phyloP scores from a whole-genome alignment of 2,113 vertebrate species.

The Phoxinus phoxinus region DNA sequence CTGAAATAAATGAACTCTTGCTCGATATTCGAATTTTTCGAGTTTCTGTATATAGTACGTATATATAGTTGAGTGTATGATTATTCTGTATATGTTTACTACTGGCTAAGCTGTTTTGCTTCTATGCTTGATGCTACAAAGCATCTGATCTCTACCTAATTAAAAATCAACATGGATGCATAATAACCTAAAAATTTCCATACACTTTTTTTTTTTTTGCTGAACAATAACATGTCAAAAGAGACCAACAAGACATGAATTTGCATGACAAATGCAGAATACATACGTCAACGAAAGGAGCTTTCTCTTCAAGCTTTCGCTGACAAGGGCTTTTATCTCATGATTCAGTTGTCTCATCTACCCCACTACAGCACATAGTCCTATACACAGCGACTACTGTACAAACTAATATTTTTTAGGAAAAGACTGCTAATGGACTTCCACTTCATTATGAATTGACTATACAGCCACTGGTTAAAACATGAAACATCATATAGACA shows the following conservation, averaged over 20 bases:
- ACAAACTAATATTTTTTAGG: background rate
- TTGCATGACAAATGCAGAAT: background rate
- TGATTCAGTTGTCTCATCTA: background rate
- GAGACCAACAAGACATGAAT: background rate
- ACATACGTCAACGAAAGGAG: background rate
- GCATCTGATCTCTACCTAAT: background rate
- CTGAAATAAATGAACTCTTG: too few relatives aligned
- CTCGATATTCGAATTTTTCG: too few relatives aligned
- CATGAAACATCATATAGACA: background rate
- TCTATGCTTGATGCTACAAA: background rate
- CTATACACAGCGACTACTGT: background rate
- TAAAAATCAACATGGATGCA: background rate
- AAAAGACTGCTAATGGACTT: background rate
- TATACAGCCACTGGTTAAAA: background rate
- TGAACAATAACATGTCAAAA: background rate
- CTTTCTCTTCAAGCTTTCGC: background rate
- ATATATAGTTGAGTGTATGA: too few relatives aligned
- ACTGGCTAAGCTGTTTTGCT: too few relatives aligned
- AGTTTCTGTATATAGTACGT: too few relatives aligned
- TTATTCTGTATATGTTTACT: too few relatives aligned
- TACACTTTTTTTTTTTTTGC: background rate
- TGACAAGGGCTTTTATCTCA: background rate
- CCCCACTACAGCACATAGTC: background rate
- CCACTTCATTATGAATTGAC: background rate
- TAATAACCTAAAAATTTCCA: background rate